Base-by-base conservation (phyloP, 1,140 invertebrate species). In the Phenacoccus solenopsis region DNA sequence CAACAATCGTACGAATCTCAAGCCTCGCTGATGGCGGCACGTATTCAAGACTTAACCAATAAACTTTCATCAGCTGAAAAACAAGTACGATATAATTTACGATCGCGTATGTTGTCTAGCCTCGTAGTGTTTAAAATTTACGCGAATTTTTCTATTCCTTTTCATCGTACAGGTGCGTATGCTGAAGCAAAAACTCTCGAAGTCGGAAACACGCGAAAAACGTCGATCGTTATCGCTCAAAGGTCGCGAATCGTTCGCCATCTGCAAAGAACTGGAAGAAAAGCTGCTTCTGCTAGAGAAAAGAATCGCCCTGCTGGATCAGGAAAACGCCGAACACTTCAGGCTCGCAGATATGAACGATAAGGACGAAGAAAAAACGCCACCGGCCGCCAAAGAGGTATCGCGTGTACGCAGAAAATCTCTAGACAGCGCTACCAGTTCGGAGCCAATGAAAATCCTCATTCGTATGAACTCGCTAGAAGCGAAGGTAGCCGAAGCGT, bases 31-130 rank as follows among this genome's bases (percentile, higher is more conserved):
- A 90, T 93, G 88, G 89, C 87, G 0, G 87, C 86, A n/a, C 83
- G 90, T 27, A 87, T 94, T 49, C 86, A 93, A 75, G 91, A 94
- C 77, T 78, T 94, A 32, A 93, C 91, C 0, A 83, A 84, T 30
- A 94, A 94, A 78, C 80, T 93, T 24, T 86, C 84, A 2, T 82
- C 83, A 0, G 89, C 89, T n/a, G 91, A 94, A 75, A 90, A 91
- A 74, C 89, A 91, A 78, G 77, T 79, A 24, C n/a, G 25, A 3
- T 64, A 49, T 49, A 70, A 68, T 70, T 4, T 27, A 22, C 21
- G 59, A 7, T 61, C 16, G 25, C 16, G 21, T 22, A 7, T 7
- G n/a, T 16, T 9, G 67, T 4, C 27, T n/a, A 4, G 67, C 5
- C 16, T 68, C 25, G 22, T 28, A 5, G 16, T 16, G 22, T 68